phyloP scores from a whole-genome alignment of 2,888 invertebrate genomes.

The Chirona hameri region DNA sequence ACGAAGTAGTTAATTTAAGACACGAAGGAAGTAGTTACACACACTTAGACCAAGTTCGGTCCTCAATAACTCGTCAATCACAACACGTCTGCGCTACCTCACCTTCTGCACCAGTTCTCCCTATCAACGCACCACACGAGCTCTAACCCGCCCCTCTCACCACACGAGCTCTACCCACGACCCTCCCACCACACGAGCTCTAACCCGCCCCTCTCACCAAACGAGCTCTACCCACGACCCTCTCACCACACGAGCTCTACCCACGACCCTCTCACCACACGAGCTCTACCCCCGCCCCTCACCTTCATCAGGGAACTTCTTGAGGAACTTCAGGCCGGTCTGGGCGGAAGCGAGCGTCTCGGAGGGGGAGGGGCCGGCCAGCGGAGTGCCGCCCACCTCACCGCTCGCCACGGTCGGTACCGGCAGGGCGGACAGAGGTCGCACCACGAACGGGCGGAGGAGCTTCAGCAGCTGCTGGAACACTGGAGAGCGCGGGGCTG shows the following conservation, averaged over 20 bases:
- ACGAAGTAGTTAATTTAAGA: too few species aligned
- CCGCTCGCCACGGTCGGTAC: not conserved
- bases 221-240: too few species aligned
- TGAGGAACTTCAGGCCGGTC: slow-evolving; percentile 1
- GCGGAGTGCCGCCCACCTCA: not conserved
- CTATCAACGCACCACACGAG: too few species aligned
- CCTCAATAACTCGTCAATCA: too few species aligned
- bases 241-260: not conserved
- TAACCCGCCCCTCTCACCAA: too few species aligned
- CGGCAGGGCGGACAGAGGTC: not conserved
- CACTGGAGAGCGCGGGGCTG: not conserved
- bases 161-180: too few species aligned
- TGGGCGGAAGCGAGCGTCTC: not conserved
- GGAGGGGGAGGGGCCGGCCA: not conserved
- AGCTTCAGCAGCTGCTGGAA: slow-evolving; percentile 13
- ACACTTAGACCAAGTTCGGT: too few species aligned
- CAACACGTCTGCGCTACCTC: too few species aligned
- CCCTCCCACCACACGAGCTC: not conserved
- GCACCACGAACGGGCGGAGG: not conserved
- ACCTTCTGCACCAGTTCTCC: too few species aligned
- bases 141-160: too few species aligned
- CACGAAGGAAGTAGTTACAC: too few species aligned
- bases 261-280: not conserved
- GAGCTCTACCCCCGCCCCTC: not conserved
- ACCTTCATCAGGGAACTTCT: slow-evolving; percentile 41